Conservation (phyloP, 2,888 invertebrate genomes). For the Chymomyza fuscimana region DNA sequence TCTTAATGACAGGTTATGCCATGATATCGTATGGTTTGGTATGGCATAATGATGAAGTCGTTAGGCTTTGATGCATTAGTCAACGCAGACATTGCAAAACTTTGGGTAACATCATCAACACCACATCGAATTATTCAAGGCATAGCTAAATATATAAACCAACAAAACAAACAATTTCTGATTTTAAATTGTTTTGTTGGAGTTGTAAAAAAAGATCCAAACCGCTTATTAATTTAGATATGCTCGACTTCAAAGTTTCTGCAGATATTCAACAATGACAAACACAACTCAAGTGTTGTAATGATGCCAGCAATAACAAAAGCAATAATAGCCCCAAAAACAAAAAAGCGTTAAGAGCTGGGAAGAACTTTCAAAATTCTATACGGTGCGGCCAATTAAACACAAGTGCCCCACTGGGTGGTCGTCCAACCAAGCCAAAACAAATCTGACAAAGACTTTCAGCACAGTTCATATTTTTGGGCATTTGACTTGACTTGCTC, state of each 20-base stretch:
- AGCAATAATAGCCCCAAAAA: background rate
- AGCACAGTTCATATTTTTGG: background rate
- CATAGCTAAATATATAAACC: background rate
- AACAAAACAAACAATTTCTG: background rate
- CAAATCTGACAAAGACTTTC: background rate
- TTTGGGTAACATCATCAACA: background rate
- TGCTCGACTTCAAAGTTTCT: background rate
- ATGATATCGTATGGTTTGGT: background rate
- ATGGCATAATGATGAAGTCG: background rate
- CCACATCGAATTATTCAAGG: background rate
- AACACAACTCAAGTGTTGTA: slow-evolving; percentile 1
- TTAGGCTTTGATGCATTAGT: slow-evolving; percentile 1
- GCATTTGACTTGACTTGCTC: background rate
- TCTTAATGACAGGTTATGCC: background rate
- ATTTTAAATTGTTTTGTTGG: background rate
- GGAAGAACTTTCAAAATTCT: slow-evolving; percentile 15
- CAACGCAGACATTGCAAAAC: background rate
- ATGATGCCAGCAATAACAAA: slow-evolving; percentile 3
- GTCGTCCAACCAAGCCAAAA: background rate
- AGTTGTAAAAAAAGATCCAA: background rate
- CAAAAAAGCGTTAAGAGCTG: background rate
- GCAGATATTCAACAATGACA: background rate
- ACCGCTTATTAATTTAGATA: background rate
- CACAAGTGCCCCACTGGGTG: slow-evolving; percentile 1
- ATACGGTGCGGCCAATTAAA: slow-evolving; percentile 16